Base-by-base conservation (phyloP, 2,888 invertebrate genomes). In the Taphrorychus bicolor region DNA sequence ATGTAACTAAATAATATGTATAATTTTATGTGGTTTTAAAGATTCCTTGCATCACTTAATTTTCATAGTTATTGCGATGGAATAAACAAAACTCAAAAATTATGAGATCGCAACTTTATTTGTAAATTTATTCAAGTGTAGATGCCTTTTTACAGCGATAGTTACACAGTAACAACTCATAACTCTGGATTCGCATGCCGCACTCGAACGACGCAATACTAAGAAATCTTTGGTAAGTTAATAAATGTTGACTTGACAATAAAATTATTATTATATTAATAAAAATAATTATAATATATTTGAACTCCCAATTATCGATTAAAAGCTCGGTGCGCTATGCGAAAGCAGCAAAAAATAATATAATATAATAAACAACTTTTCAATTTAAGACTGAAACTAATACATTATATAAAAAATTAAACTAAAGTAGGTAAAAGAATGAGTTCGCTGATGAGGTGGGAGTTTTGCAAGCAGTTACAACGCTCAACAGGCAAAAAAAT, bases 141-240 rank as follows among this genome's bases (percentile, higher is more conserved):
- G 87, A 87, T 87, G 87, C 87, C 86, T 63, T 70, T 87, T 84
- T 87, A 83, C 83, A 83, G 86, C 85, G 85, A 61, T 69, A 88
- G 87, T 88, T 88, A 88, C 88, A 88, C 86, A 87, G 88, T 88
- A 88, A 88, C 87, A 87, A 87, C 87, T 84, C 21, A 66, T 62
- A 48, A 32, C 40, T 52, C 67, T 63, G 66, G 85, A 78, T 79
- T 74, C 77, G 84, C 68, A 42, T 52, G 14, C n/a, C 58, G 60
- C 60, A 64, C 49, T 54, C 57, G 64, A 66, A 21, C 14, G 41
- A 21, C 51, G 19, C 19, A 51, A 51, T n/a, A 51, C 18, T 17
- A 51, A 17, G 5, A 9, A 21, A 11, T 17, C 51, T 45, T 45
- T 45, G 18, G 18, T 17, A 45, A 45, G 11, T 32, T 32, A 32